Conservation (phyloP, 2,888 invertebrate genomes). For the Platycheirus rosarum region DNA sequence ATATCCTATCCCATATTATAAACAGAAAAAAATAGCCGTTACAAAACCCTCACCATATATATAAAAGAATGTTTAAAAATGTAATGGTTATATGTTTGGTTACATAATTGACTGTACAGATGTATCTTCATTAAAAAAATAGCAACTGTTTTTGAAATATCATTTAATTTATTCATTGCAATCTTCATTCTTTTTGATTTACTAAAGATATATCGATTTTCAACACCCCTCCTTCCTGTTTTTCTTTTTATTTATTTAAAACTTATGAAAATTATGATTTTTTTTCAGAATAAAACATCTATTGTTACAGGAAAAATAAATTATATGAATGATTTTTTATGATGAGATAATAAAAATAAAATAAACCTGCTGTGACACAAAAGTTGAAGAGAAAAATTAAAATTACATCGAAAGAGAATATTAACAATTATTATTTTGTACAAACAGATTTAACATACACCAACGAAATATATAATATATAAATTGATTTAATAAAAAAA, state of each 20-base stretch:
- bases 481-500: slow-evolving; percentile 17
- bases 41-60: slow-evolving; percentile 64
- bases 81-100: slow-evolving; percentile 32
- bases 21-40: slow-evolving; percentile 48
- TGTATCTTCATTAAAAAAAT: slow-evolving; percentile 2
- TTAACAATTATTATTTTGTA: slow-evolving; percentile 34
- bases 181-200: slow-evolving; percentile 22
- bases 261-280: slow-evolving; percentile 2
- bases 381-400: slow-evolving; percentile 28
- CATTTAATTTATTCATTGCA: slow-evolving; percentile 6
- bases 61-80: slow-evolving; percentile 27
- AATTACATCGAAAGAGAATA: slow-evolving; percentile 30
- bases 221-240: slow-evolving; percentile 73
- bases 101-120: slow-evolving; percentile 52
- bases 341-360: slow-evolving; percentile 22
- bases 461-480: slow-evolving; percentile 38
- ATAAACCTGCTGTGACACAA: slow-evolving; percentile 32
- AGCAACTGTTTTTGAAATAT: slow-evolving; percentile 1
- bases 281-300: slow-evolving; percentile 27
- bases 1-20: slow-evolving; percentile 45
- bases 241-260: slow-evolving; percentile 45
- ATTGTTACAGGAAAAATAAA: slow-evolving; percentile 6
- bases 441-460: slow-evolving; percentile 43
- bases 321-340: slow-evolving; percentile 13
- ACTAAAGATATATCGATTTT: slow-evolving; percentile 51